Percentiles rank a stretch among this genome's conserved stretches.
Conservation (phyloP, 2,888 invertebrate genomes). For the Tinea trinotella region DNA sequence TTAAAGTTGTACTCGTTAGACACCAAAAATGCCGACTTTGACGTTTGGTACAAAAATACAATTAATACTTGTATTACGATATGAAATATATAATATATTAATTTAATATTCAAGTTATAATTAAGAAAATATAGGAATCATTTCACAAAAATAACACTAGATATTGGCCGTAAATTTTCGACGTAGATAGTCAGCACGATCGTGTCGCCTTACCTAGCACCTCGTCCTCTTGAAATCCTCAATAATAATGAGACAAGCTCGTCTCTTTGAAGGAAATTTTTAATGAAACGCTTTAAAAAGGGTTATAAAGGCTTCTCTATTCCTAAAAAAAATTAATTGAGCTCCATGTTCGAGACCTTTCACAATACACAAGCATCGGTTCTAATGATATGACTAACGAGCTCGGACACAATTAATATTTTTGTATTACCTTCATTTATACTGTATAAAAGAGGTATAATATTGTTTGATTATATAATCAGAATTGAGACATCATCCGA, state of each 20-base stretch:
- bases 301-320: slow-evolving; percentile 43
- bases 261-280: slow-evolving; percentile 50
- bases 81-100: too few relatives aligned
- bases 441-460: too few relatives aligned
- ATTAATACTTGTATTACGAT: too few relatives aligned
- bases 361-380: slow-evolving; percentile 1
- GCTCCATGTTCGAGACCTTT: slow-evolving; percentile 23
- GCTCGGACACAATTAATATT: slow-evolving; percentile 3
- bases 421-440: neutral
- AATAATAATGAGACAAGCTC: slow-evolving; percentile 54
- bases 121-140: too few relatives aligned
- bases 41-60: too few relatives aligned
- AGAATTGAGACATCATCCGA: too few relatives aligned
- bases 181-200: slow-evolving; percentile 36
- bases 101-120: too few relatives aligned
- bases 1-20: too few relatives aligned
- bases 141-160: too few relatives aligned
- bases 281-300: slow-evolving; percentile 53
- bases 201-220: slow-evolving; percentile 34
- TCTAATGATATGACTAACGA: neutral
- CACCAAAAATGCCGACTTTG: too few relatives aligned
- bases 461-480: too few relatives aligned
- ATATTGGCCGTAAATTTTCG: too few relatives aligned
- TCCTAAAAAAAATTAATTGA: slow-evolving; percentile 55
- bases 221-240: slow-evolving; percentile 45